Base-by-base conservation (phyloP, 2,113 vertebrate genomes). In the Brienomyrus longianalis region DNA sequence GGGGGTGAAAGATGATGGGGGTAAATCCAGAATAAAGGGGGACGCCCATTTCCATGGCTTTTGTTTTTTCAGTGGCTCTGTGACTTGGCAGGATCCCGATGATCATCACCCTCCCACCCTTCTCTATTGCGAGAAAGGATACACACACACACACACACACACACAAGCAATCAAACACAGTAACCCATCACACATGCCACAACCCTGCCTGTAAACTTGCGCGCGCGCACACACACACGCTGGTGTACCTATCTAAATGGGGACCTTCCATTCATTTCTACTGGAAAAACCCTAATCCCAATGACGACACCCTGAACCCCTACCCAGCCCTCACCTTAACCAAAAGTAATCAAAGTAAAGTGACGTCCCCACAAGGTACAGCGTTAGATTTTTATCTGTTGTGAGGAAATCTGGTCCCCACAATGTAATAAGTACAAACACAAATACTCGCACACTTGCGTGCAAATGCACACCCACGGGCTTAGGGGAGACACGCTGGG, bases 401-500 rank as follows among this genome's bases (percentile, higher is more conserved):
- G 31, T 39, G 27, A 27, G 74, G 27, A 31, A 80, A 19, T 43
- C n/a, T 43, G 15, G 27, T 39, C 74, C 27, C 27, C 10, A 31
- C 11, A 80, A 80, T 2, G 31, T 91, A 90, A 23, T 43, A 45
- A 45, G 19, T 27, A 50, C 47, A 51, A 23, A 51, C 19, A 13
- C 47, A 86, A 1, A 39, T 2, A 39, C 27, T 17, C 35, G 45
- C 77, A 15, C 10, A 45, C 35, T 10, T 35, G 35, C 77, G 0
- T 35, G 35, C 27, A 83, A 35, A 83, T 19, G 35, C 77, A 83
- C 47, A 51, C 23, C 3, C 45, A 86, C 1, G 47, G 23, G 9
- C 27, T 31, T 11, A 1, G 31, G 95, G 98, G 98, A 99, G 98
- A 98, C 98, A 98, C 97, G 93, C 97, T 97, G 98, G 97, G 97